These are phyloP conservation scores for Cydia strobilella DNA, from an alignment of 1,140 invertebrate genomes.

Conservation along the genomic window DNA sequence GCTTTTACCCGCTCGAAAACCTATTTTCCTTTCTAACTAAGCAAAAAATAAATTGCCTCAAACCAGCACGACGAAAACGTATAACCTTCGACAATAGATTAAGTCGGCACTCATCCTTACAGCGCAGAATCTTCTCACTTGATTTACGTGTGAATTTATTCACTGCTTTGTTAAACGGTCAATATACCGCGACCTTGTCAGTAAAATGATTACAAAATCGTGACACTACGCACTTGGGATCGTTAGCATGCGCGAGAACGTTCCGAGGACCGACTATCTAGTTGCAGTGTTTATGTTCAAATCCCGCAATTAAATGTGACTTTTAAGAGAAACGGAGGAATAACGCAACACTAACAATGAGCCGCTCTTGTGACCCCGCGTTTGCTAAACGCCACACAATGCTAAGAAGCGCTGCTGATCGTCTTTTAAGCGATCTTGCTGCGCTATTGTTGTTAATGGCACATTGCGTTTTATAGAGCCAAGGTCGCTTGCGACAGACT, in stretches of 20 bases:
- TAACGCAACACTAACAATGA: constrained; percentile 67
- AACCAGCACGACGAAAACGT: constrained; percentile 13
- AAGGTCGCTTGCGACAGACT: constrained; percentile 71
- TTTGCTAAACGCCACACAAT: constrained; percentile 65
- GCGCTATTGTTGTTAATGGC: constrained; percentile 66
- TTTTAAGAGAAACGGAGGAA: constrained; percentile 64
- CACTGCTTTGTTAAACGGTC: constrained; percentile 31
- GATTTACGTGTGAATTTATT: constrained; percentile 32
- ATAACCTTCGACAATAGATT: constrained; percentile 27
- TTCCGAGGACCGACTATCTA: constrained; percentile 37
- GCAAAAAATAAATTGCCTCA: constrained; percentile 24
- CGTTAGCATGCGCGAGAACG: constrained; percentile 53
- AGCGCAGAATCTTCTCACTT: not conserved
- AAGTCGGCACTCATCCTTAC: constrained; percentile 16
- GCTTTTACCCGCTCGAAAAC: constrained; percentile 29
- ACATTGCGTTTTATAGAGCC: constrained; percentile 64
- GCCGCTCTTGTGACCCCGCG: constrained; percentile 54
- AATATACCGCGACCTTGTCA: constrained; percentile 38
- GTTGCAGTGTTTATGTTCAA: constrained; percentile 46
- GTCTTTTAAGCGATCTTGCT: constrained; percentile 76
- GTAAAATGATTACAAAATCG: constrained; percentile 57
- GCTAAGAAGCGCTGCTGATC: constrained; percentile 67
- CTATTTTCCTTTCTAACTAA: constrained; percentile 22
- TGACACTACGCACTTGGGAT: constrained; percentile 54
- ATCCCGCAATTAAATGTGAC: constrained; percentile 67